Conservation (phyloP, 1,140 invertebrate species). For the Araneus ventricosus region DNA sequence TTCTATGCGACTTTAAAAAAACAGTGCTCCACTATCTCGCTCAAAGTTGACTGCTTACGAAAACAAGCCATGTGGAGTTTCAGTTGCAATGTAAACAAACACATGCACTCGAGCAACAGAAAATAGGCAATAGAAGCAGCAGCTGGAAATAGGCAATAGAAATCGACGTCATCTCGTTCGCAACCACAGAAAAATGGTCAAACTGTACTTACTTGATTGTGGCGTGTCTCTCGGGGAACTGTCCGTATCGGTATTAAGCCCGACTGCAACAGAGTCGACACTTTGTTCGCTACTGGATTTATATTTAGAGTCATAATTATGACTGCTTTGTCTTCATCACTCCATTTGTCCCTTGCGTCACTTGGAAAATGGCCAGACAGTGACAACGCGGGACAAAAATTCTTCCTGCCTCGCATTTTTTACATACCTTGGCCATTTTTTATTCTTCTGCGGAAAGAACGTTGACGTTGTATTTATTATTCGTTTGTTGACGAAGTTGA, state of each 20-base stretch:
- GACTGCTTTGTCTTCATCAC: conserved; percentile 33
- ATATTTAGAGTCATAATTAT: conserved; percentile 41
- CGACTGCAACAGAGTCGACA: neutral
- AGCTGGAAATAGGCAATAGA: neutral
- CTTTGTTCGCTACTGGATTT: neutral
- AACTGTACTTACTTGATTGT: neutral
- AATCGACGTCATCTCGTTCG: neutral
- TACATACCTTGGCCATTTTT: neutral
- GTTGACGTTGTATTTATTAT: neutral
- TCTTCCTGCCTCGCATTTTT: neutral
- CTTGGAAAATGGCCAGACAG: neutral
- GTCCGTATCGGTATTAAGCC: neutral
- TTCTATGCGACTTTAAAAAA: too few relatives aligned
- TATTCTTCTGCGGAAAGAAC: neutral
- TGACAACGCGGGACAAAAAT: neutral
- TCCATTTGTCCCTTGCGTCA: conserved; percentile 14
- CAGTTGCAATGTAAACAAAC: neutral
- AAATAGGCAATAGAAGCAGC: neutral
- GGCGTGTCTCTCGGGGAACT: neutral
- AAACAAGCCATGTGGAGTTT: too few relatives aligned
- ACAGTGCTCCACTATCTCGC: too few relatives aligned
- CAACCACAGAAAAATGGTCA: neutral
- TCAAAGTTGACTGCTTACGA: too few relatives aligned
- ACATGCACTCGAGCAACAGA: neutral
- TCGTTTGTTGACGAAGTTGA: neutral